phyloP scores from a whole-genome alignment of 2,888 invertebrate species.

The Zhuqinia jingwanae region DNA sequence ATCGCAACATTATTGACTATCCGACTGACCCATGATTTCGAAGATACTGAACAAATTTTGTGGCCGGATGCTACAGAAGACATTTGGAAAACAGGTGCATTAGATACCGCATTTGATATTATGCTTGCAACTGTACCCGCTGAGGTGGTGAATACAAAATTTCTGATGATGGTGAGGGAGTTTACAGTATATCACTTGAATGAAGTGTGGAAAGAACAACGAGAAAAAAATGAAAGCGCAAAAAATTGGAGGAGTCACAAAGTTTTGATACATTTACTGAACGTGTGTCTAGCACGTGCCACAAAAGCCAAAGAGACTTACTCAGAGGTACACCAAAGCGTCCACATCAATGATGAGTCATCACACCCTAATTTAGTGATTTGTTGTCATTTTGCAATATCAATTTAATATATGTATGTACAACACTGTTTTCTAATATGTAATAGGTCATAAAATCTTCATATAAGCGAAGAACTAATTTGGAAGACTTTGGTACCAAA shows the following conservation, averaged over 20 bases:
- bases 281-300: constrained; percentile 29
- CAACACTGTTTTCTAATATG: too few relatives aligned
- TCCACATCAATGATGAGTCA: too few relatives aligned
- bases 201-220: constrained; percentile 38
- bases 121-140: constrained; percentile 37
- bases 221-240: neutral
- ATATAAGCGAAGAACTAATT: neutral
- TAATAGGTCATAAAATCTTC: constrained; percentile 8
- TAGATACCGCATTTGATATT: constrained; percentile 55
- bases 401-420: too few relatives aligned
- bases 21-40: constrained; percentile 53
- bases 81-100: constrained; percentile 51
- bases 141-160: constrained; percentile 4
- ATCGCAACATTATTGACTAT: constrained; percentile 38
- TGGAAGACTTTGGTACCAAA: constrained; percentile 9
- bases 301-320: neutral
- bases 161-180: constrained; percentile 43
- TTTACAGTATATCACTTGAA: constrained; percentile 58
- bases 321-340: neutral
- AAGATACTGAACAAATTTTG: constrained; percentile 39
- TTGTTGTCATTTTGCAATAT: too few relatives aligned
- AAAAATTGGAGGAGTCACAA: constrained; percentile 40
- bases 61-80: constrained; percentile 56
- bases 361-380: too few relatives aligned
- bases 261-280: constrained; percentile 25